phyloP scores from a whole-genome alignment of 2,113 vertebrate genomes.

The Pseudolaguvia tuberculata region DNA sequence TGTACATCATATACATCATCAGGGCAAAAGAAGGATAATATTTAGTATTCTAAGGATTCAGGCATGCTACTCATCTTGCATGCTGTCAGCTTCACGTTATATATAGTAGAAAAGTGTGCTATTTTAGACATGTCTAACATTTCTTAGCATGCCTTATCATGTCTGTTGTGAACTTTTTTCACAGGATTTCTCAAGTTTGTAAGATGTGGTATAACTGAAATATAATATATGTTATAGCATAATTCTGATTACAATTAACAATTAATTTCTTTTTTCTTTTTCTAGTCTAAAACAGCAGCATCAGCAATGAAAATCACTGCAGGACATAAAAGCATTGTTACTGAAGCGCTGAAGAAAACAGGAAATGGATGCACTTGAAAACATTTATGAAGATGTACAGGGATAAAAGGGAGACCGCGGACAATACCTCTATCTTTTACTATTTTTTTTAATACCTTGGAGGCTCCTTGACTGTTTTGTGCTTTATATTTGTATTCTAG shows the following conservation, averaged over 20 bases:
- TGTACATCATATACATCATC: no score
- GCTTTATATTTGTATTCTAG: slow-evolving; percentile 34
- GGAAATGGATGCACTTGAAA: not conserved
- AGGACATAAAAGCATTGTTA: not conserved
- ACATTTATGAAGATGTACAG: slow-evolving; percentile 1
- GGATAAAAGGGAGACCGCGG: not conserved
- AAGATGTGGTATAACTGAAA: not conserved
- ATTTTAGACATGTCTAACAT: no score
- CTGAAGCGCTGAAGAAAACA: slow-evolving; percentile 15
- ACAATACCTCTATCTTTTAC: slow-evolving; percentile 2
- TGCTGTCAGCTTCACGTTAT: no score
- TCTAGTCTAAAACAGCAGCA: slow-evolving; percentile 54
- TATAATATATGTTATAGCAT: not conserved
- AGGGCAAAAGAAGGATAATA: no score
- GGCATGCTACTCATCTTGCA: no score
- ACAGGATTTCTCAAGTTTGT: not conserved
- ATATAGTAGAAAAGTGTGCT: no score
- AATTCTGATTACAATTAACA: no score
- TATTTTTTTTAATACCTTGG: slow-evolving; percentile 22
- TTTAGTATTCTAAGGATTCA: no score
- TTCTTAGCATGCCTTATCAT: not conserved
- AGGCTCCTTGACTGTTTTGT: slow-evolving; percentile 30
- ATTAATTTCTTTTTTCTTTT: slow-evolving; percentile 19
- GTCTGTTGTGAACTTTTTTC: not conserved
- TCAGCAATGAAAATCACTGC: slow-evolving; percentile 41